phyloP scores from a whole-genome alignment of 2,888 invertebrate species.

The Ceriagrion tenellum region DNA sequence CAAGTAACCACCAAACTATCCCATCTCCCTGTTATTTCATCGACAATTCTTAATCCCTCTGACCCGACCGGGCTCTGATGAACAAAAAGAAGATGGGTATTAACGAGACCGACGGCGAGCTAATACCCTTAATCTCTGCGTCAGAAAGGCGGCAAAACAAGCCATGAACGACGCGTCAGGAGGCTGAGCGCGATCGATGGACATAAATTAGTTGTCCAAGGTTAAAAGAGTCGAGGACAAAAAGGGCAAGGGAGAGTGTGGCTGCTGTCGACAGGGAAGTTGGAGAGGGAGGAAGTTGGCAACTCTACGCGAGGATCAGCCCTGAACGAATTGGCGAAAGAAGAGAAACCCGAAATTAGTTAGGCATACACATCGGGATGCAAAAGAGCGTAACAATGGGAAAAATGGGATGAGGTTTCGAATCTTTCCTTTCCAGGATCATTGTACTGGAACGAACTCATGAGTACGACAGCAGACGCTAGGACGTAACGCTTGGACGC shows the following conservation, averaged over 20 bases:
- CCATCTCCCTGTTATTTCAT: not conserved
- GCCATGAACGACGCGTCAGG: not conserved
- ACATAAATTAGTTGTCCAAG: not conserved
- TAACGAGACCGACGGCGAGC: not conserved
- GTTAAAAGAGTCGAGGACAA: not conserved
- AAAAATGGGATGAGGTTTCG: not conserved
- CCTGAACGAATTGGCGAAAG: not conserved
- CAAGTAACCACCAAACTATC: too few species aligned
- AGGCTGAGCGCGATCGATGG: not conserved
- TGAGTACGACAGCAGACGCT: not conserved
- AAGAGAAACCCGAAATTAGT: not conserved
- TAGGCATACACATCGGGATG: slow-evolving; percentile 16
- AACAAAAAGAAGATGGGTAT: not conserved
- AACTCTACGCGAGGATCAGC: not conserved
- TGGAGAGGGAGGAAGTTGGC: not conserved
- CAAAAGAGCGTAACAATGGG: not conserved
- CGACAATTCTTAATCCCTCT: not conserved
- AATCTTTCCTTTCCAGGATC: not conserved
- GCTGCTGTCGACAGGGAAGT: not conserved
- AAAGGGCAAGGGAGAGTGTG: not conserved
- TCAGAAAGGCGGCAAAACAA: not conserved
- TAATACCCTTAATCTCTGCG: not conserved
- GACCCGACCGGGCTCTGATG: not conserved
- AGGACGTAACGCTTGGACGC: not conserved
- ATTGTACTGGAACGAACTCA: not conserved